Base-by-base conservation (phyloP, 2,113 vertebrate species). In the Motacilla tschutschensis region DNA sequence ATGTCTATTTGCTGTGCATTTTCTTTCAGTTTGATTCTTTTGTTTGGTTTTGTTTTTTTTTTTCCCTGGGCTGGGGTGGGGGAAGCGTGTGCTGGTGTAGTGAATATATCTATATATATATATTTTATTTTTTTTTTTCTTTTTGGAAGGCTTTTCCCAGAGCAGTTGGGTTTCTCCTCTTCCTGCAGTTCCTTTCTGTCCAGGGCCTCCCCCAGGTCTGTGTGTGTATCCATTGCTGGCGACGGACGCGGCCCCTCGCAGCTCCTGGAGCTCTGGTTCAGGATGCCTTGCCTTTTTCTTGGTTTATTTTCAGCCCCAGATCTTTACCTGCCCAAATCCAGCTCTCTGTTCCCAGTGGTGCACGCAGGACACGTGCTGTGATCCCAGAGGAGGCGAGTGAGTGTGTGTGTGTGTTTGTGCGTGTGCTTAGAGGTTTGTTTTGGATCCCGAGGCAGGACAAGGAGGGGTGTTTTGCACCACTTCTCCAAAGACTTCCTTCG, bases 1-100 rank as follows among this genome's bases (percentile, higher is more conserved):
- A 97, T 97, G 98, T 98, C 98, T 98, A 98, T 98, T 98, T 98
- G 97, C 98, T 97, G 97, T 98, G 96, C 98, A 97, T 96, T 98
- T 98, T 97, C 95, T 97, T 97, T 97, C 93, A 93, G 92, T 96
- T 97, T 94, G 88, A 83, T 95, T 95, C 81, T 96, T 88, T 78
- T 87, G 91, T 43, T 85, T 75, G 62, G 62, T 62, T 85, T 90
- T 43, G 29, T 2, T 53, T 53, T 1, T 80, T 86, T 74, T 80
- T 82, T 78, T 57, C 65, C 67, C 86, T 75, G 93, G 95, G 95
- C 67, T 95, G 93, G 95, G 97, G 95, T 88, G 94, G 90, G 95
- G 94, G 94, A 89, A 93, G 77, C 6, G 90, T 94, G 89, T 95
- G 88, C 92, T 93, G 94, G 63, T 94, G 73, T 91, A 94, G 92